A percentile compares a stretch with the other conserved stretches of the same genome.
These are phyloP conservation scores for Sebastes vulpes DNA, from an alignment of 2,797 vertebrate genomes.

Conservation along the genomic window DNA sequence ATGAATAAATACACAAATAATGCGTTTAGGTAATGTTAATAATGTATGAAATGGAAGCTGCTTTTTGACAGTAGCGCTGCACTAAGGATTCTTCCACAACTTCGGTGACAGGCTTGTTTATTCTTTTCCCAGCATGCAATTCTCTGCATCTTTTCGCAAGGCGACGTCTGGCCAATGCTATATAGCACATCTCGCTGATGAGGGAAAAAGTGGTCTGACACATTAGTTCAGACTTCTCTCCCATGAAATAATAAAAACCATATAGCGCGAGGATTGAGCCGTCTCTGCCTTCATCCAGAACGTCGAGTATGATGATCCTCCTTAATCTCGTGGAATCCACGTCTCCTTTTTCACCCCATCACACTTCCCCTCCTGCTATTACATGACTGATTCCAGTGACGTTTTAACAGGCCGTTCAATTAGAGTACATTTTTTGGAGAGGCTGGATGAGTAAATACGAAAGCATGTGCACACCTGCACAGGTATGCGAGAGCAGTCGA, in stretches of 20 bases:
- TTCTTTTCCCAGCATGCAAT: constrained; percentile 77
- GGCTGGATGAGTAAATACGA: constrained; percentile 53
- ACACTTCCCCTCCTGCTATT: constrained; percentile 43
- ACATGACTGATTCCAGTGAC: constrained; percentile 44
- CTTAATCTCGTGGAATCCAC: constrained; percentile 60
- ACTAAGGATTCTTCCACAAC: constrained; percentile 71
- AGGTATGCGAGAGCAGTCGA: constrained; percentile 52
- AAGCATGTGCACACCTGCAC: constrained; percentile 67
- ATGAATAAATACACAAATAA: constrained; percentile 86
- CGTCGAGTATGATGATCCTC: constrained; percentile 43
- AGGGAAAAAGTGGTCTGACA: constrained; percentile 52
- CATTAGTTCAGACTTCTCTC: constrained; percentile 56
- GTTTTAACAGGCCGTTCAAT: constrained; percentile 49
- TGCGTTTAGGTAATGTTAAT: constrained; percentile 85
- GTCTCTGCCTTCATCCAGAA: constrained; percentile 42
- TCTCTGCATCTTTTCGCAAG: constrained; percentile 50
- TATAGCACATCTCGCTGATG: constrained; percentile 49
- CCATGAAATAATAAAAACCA: constrained; percentile 42
- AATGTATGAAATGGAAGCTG: constrained; percentile 85
- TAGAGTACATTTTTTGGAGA: constrained; percentile 15
- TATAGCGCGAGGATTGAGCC: constrained; percentile 46
- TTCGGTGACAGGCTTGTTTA: constrained; percentile 80
- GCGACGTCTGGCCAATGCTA: constrained; percentile 52
- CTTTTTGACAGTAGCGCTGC: constrained; percentile 76
- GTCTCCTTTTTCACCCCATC: constrained; percentile 52